Percentiles rank a stretch among this genome's conserved stretches.
Evolutionary conservation across 1,140 invertebrate species (phyloP).

Genomic region (Diorhabda carinulata): DNA sequence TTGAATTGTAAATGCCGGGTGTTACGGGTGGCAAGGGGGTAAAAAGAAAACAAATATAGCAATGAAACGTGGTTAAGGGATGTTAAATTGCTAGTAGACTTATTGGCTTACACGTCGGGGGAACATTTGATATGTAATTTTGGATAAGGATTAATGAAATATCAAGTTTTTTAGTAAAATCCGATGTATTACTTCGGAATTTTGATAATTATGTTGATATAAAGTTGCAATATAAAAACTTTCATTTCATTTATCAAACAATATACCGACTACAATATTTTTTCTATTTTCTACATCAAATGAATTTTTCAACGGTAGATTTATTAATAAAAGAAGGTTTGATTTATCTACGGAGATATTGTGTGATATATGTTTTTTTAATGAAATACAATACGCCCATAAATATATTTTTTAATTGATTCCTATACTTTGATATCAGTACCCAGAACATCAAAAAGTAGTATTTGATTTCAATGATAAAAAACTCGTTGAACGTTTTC

Average conservation of each 20-base stretch:
- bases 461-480: constrained; percentile 15
- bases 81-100: constrained; percentile 2
- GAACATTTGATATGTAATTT: not conserved
- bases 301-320: too few species aligned
- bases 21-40: constrained; percentile 11
- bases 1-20: constrained; percentile 19
- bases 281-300: too few species aligned
- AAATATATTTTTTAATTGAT: constrained; percentile 22
- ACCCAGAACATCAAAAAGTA: constrained; percentile 12
- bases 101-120: constrained; percentile 2
- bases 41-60: constrained; percentile 19
- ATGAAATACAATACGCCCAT: constrained; percentile 26
- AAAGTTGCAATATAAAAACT: too few species aligned
- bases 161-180: too few species aligned
- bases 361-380: constrained; percentile 24
- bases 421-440: constrained; percentile 6
- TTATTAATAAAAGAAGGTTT: too few species aligned
- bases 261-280: too few species aligned
- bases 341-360: too few species aligned
- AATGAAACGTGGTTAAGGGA: not conserved
- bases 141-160: too few species aligned
- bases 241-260: too few species aligned
- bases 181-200: too few species aligned
- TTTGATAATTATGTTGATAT: too few species aligned
- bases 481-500: not conserved